Percentiles rank a stretch among this genome's conserved stretches.
phyloP scores from a whole-genome alignment of 1,140 invertebrate species.

The fruit fly (Drosophila melanogaster) region Release_6_plus_ISO1_MT NC_004354.4:12320501-12321000 shows the following conservation, averaged over 20 bases:
- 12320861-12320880: not conserved
- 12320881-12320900: not conserved
- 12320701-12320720: not conserved
- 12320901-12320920: not conserved
- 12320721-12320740: conserved; percentile 1
- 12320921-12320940: not conserved
- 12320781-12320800: conserved; percentile 51
- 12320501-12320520: too few species aligned
- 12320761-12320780: conserved; percentile 64
- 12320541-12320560: conserved; percentile 17
- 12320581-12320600: conserved; percentile 75
- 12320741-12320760: conserved; percentile 35
- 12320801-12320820: conserved; percentile 16
- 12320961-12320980: too few species aligned
- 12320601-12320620: conserved; percentile 74
- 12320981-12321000: too few species aligned
- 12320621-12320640: conserved; percentile 76
- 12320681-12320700: not conserved
- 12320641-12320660: conserved; percentile 59
- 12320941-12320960: not conserved
- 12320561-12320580: conserved; percentile 76
- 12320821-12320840: conserved; percentile 25
- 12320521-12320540: not conserved
- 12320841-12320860: conserved; percentile 6
- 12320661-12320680: conserved; percentile 28